A percentile compares a stretch with the other conserved stretches of the same genome.
Conservation (phyloP, 2,797 vertebrate species). For the Atherinosoma microstoma region DNA sequence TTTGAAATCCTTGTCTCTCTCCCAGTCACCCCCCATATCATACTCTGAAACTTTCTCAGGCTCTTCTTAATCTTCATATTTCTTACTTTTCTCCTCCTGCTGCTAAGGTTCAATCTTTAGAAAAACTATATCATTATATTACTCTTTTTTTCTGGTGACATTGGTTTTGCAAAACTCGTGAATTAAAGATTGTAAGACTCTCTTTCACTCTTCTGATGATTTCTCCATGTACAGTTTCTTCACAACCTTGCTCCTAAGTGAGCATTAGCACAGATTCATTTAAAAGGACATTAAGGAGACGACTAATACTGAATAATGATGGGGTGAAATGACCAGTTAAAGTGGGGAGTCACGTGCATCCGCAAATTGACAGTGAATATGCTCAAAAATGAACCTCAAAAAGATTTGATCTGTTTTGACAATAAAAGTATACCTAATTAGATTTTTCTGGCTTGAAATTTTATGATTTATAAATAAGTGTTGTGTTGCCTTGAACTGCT, state of each 20-base stretch:
- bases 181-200: background rate
- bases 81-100: conserved; percentile 23
- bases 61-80: conserved; percentile 12
- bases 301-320: background rate
- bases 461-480: background rate
- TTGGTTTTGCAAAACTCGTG: background rate
- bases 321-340: background rate
- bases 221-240: background rate
- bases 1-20: conserved; percentile 19
- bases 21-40: conserved; percentile 18
- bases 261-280: background rate
- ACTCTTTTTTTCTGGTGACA: background rate
- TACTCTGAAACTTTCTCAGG: conserved; percentile 6
- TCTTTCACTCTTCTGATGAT: background rate
- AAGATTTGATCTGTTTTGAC: background rate
- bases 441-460: no score
- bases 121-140: background rate
- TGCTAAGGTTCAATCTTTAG: conserved; percentile 2
- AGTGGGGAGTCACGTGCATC: background rate
- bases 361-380: background rate
- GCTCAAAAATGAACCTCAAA: background rate
- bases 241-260: background rate
- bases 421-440: background rate
- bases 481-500: background rate
- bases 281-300: background rate